Conservation (phyloP, 1,140 invertebrate genomes). For the Eriocheir sinensis region DNA sequence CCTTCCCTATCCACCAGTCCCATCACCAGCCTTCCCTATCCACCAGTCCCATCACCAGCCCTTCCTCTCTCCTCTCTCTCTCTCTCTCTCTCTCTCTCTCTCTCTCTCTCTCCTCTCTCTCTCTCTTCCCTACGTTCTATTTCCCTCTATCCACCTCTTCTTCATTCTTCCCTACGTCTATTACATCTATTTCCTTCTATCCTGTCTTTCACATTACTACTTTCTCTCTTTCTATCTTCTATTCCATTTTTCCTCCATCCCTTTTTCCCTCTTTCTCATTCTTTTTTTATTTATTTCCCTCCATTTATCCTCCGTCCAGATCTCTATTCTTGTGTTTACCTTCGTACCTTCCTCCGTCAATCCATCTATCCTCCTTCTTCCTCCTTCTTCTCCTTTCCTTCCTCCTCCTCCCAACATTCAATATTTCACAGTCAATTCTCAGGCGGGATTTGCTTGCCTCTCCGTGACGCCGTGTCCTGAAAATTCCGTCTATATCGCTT, state of each 20-base stretch:
- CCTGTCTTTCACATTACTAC: no score
- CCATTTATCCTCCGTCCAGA: no score
- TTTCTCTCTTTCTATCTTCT: background rate
- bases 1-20: no score
- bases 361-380: background rate
- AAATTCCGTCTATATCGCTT: conserved; percentile 12
- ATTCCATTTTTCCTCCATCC: background rate
- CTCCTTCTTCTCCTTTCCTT: background rate
- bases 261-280: no score
- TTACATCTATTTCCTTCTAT: no score
- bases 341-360: background rate
- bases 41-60: no score
- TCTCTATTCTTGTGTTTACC: no score
- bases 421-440: conserved; percentile 30
- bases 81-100: conserved; percentile 23
- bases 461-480: background rate
- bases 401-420: background rate
- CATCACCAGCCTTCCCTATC: no score
- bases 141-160: no score
- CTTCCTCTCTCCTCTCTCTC: background rate
- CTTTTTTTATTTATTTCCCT: no score
- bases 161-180: no score
- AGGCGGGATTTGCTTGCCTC: background rate
- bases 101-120: conserved; percentile 13
- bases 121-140: background rate